phyloP scores from a whole-genome alignment of 2,888 invertebrate genomes.

The Pheosia gnoma region DNA sequence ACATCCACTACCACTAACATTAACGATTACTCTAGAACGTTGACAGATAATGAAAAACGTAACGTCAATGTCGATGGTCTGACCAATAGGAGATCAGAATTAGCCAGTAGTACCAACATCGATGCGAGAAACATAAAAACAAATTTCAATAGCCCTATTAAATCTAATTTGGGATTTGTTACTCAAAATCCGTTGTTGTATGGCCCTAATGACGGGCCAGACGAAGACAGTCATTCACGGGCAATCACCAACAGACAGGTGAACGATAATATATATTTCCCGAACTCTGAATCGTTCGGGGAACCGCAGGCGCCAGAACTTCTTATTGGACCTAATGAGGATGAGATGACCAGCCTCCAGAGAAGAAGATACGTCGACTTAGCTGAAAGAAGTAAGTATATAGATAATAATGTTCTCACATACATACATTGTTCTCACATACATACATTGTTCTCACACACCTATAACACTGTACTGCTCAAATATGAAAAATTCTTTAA shows the following conservation, averaged over 20 bases:
- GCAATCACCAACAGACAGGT: conserved; percentile 69
- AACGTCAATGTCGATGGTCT: conserved; percentile 9
- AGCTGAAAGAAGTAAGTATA: conserved; percentile 66
- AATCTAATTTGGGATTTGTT: conserved; percentile 19
- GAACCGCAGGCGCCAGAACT: conserved; percentile 49
- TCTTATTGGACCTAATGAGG: conserved; percentile 63
- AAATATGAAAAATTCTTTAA: too few species aligned
- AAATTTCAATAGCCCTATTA: too few species aligned
- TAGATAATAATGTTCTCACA: neutral
- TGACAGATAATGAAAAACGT: neutral
- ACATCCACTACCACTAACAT: too few species aligned
- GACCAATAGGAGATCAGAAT: conserved; percentile 6
- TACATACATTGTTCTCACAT: too few species aligned
- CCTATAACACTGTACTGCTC: too few species aligned
- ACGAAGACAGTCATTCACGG: conserved; percentile 52
- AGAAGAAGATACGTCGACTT: conserved; percentile 59
- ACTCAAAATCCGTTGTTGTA: conserved; percentile 41
- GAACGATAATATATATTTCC: conserved; percentile 25
- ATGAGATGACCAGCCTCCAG: conserved; percentile 60
- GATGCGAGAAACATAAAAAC: too few species aligned
- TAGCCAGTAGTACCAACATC: too few species aligned
- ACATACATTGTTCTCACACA: too few species aligned
- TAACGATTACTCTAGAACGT: too few species aligned
- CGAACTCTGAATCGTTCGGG: conserved; percentile 23
- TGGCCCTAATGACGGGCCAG: conserved; percentile 63